A percentile compares a stretch with the other conserved stretches of the same genome.
Conservation (phyloP, 2,113 vertebrate genomes). For the Macrotis lagotis region DNA sequence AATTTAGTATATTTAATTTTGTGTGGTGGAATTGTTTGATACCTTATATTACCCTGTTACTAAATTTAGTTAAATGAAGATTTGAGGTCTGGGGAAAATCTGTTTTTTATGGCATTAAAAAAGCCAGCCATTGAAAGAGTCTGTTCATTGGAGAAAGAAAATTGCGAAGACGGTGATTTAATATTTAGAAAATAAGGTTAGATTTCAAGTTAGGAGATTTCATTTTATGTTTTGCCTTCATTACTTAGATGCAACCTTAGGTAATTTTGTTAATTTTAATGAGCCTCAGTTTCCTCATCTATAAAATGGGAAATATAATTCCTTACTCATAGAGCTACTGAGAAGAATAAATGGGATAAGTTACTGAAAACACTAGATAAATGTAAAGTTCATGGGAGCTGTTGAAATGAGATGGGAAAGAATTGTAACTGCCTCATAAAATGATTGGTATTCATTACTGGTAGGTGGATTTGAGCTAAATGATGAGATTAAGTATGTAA, state of each 20-base stretch:
- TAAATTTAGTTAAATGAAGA: background rate
- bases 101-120: background rate
- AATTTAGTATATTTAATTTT: background rate
- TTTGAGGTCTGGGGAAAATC: background rate
- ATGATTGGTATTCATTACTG: conserved; percentile 48
- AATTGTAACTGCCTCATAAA: conserved; percentile 40
- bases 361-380: background rate
- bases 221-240: background rate
- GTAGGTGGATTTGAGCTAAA: conserved; percentile 17
- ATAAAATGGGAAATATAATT: background rate
- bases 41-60: background rate
- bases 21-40: background rate
- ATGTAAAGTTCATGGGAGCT: background rate
- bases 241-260: background rate
- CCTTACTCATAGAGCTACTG: background rate
- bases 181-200: background rate
- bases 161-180: background rate
- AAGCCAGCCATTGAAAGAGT: background rate
- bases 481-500: conserved; percentile 46
- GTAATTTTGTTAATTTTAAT: background rate
- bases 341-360: background rate
- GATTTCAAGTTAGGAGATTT: background rate
- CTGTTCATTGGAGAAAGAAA: background rate
- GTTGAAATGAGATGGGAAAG: background rate
- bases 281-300: background rate